These are phyloP conservation scores for Holcopasites calliopsidis DNA, from an alignment of 1,140 invertebrate genomes.

Conservation along the genomic window DNA sequence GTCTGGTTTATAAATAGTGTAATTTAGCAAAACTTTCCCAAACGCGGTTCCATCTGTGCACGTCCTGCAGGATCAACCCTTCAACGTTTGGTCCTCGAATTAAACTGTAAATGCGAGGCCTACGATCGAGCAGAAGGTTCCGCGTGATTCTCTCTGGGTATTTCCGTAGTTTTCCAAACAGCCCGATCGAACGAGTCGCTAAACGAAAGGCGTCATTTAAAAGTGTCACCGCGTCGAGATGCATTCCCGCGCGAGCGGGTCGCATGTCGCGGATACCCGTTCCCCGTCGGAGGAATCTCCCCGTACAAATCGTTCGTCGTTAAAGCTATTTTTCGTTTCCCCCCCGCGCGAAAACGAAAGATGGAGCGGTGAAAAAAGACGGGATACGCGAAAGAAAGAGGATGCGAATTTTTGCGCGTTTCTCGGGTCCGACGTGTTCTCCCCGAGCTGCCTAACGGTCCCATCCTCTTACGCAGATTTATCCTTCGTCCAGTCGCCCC, in stretches of 20 bases:
- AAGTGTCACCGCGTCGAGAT: not conserved
- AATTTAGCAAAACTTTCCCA: too few species aligned
- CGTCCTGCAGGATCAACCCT: too few species aligned
- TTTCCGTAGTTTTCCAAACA: too few species aligned
- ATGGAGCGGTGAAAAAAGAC: not conserved
- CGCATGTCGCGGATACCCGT: not conserved
- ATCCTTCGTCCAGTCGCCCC: conserved; percentile 21
- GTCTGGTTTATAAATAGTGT: too few species aligned
- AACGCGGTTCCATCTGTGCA: too few species aligned
- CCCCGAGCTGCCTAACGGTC: conserved; percentile 48
- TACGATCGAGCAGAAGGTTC: too few species aligned
- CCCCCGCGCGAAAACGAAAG: not conserved
- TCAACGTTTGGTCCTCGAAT: too few species aligned
- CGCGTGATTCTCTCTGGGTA: too few species aligned
- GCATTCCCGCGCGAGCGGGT: conserved; percentile 7
- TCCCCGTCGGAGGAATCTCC: not conserved
- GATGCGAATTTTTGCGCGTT: conserved; percentile 60
- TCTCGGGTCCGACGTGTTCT: conserved; percentile 4
- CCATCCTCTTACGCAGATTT: conserved; percentile 26
- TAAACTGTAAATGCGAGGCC: too few species aligned
- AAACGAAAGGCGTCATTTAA: not conserved
- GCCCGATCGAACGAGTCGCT: not conserved
- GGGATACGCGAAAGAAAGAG: not conserved
- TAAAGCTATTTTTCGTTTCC: conserved; percentile 34
- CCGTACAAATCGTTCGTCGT: conserved; percentile 59